Conservation (phyloP, 2,888 invertebrate species). For the Hofmannophila pseudospretella region DNA sequence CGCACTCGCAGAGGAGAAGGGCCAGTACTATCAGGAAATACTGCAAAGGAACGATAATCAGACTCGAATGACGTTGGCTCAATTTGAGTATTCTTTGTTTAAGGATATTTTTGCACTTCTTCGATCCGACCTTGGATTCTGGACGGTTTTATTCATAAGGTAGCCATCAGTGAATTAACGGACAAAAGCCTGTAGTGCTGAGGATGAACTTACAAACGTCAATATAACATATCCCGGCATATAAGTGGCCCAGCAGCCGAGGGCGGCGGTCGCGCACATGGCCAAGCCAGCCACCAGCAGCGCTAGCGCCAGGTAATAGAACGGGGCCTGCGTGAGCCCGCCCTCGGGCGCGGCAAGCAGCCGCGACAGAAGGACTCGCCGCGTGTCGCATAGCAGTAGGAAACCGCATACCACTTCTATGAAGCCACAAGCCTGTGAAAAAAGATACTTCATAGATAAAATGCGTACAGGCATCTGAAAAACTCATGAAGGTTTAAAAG, state of each 20-base stretch:
- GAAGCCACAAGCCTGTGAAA: constrained; percentile 87
- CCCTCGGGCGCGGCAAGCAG: constrained; percentile 81
- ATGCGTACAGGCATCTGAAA: too few species aligned
- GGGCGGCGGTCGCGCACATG: constrained; percentile 82
- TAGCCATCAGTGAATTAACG: too few species aligned
- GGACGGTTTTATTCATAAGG: too few species aligned
- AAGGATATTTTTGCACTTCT: too few species aligned
- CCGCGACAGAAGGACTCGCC: constrained; percentile 84
- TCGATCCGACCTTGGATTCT: too few species aligned
- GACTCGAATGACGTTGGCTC: too few species aligned
- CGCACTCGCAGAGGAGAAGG: constrained; percentile 83
- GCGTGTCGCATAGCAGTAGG: constrained; percentile 83
- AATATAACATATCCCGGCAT: constrained; percentile 85
- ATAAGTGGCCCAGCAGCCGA: constrained; percentile 90
- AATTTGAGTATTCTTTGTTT: too few species aligned
- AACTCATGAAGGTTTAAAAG: too few species aligned
- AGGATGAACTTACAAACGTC: constrained; percentile 80
- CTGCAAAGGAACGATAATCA: constrained; percentile 41
- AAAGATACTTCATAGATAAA: too few species aligned
- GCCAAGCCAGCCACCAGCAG: constrained; percentile 83
- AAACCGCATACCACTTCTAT: constrained; percentile 84
- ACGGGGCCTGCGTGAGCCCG: constrained; percentile 82
- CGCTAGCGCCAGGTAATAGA: constrained; percentile 86
- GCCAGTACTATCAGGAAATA: constrained; percentile 84
- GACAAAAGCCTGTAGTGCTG: too few species aligned